Evolutionary conservation across 2,888 invertebrate species (phyloP).

Genomic region (Ecliptopera silaceata): DNA sequence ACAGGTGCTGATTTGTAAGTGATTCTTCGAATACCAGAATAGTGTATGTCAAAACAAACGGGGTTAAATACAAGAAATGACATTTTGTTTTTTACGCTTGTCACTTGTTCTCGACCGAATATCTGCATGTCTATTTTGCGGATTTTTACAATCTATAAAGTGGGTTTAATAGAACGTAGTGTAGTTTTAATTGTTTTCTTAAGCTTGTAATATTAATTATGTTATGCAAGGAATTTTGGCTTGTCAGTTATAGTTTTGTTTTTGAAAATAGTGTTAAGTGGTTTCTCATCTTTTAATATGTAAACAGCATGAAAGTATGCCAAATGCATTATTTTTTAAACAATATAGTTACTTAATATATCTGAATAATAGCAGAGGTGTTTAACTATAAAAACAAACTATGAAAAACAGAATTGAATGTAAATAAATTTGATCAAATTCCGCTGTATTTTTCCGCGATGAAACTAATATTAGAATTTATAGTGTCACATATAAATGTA

Average conservation of each 20-base stretch:
- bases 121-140: constrained; percentile 45
- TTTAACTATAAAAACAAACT: too few species aligned
- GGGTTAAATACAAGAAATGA: constrained; percentile 55
- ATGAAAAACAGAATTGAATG: too few species aligned
- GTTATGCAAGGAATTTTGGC: constrained; percentile 27
- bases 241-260: constrained; percentile 25
- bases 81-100: constrained; percentile 52
- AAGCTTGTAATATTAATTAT: constrained; percentile 31
- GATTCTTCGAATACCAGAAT: constrained; percentile 67
- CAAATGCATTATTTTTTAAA: too few species aligned
- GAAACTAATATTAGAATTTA: not conserved
- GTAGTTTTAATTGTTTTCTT: constrained; percentile 34
- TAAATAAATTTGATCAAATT: not conserved
- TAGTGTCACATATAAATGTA: not conserved
- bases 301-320: too few species aligned
- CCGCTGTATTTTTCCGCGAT: not conserved
- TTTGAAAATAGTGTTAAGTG: not conserved
- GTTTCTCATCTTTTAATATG: not conserved
- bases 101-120: constrained; percentile 21
- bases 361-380: too few species aligned
- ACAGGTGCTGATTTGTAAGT: constrained; percentile 76
- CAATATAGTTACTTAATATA: too few species aligned
- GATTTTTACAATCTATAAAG: constrained; percentile 59
- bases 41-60: constrained; percentile 69
- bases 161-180: constrained; percentile 45